Base-by-base conservation (phyloP, 2,888 invertebrate species). In the Eledona agricola region DNA sequence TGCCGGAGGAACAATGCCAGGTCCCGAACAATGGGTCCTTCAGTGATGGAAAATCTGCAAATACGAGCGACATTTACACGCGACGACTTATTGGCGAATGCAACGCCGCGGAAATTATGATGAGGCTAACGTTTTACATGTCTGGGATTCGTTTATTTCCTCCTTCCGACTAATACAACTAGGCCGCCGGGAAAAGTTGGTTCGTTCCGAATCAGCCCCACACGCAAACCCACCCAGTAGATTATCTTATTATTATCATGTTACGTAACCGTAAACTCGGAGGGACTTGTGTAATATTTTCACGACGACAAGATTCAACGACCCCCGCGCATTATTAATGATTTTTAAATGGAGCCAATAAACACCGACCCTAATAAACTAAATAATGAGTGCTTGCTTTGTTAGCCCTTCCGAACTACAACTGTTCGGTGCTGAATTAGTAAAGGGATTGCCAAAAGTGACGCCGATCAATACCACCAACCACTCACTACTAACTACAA, bases 1-100 rank as follows among this genome's bases (percentile, higher is more conserved):
- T 70, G 65, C 51, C 55, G 53, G n/a, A n/a, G n/a, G 57, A 59
- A 58, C 60, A 62, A 59, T 66, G 67, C 62, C 62, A 64, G 60
- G 54, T 17, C 62, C 57, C 45, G 59, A 66, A 68, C 71, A 72
- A 70, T 66, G 60, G 60, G 55, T 47, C 56, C 53, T 64, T 59
- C 63, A 15, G 16, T 35, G 20, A 42, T 51, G 69, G 62, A 66
- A 64, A 67, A 67, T 63, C 62, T 64, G 64, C 60, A 64, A 65
- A 65, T 67, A 20, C 9, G 23, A 7, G 20, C 10, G 49, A 35
- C 29, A 37, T 54, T 54, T 45, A 50, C 54, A 43, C 49, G 37
- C 37, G 54, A n/a, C n/a, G n/a, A 50, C 54, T 54, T 54, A 54
- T 53, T 42, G 47, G 42, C 47, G 35, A 47, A 35, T 53, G 47